These are phyloP conservation scores for Teleiodes luculella DNA, from an alignment of 2,888 invertebrate species.

Conservation along the genomic window DNA sequence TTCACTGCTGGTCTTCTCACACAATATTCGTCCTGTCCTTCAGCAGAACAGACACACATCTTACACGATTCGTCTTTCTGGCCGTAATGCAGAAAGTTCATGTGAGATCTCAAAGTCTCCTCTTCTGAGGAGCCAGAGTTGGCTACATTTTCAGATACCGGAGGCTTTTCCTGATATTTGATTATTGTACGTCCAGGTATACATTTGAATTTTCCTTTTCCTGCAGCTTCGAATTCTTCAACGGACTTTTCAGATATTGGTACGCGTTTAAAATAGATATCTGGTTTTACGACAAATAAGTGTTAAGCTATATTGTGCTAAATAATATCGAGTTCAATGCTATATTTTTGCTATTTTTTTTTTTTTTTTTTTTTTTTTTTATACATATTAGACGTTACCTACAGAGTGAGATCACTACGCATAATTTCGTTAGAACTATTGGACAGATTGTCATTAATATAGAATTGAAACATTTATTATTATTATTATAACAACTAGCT, in stretches of 20 bases:
- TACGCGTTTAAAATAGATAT: not conserved
- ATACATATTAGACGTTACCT: too few relatives aligned
- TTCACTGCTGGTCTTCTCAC: conserved; percentile 51
- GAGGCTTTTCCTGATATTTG: conserved; percentile 27
- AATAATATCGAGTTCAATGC: too few relatives aligned
- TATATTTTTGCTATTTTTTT: too few relatives aligned
- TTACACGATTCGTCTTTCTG: conserved; percentile 40
- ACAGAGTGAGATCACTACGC: too few relatives aligned
- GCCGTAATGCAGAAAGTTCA: conserved; percentile 30
- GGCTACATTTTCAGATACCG: not conserved
- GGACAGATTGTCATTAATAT: too few relatives aligned
- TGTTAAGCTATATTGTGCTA: too few relatives aligned
- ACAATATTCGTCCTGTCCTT: conserved; percentile 56
- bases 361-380: too few relatives aligned
- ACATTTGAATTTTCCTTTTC: conserved; percentile 29
- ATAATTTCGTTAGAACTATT: not conserved
- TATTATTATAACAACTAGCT: too few relatives aligned
- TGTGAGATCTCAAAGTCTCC: conserved; percentile 38
- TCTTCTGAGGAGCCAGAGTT: conserved; percentile 8
- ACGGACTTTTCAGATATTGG: not conserved
- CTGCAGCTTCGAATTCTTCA: not conserved
- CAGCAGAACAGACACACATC: conserved; percentile 56
- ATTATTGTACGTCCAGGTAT: conserved; percentile 58
- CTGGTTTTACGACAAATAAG: not conserved
- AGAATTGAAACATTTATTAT: too few relatives aligned